Conservation (phyloP, 2,113 vertebrate species). For the Peromyscus polionotus region DNA sequence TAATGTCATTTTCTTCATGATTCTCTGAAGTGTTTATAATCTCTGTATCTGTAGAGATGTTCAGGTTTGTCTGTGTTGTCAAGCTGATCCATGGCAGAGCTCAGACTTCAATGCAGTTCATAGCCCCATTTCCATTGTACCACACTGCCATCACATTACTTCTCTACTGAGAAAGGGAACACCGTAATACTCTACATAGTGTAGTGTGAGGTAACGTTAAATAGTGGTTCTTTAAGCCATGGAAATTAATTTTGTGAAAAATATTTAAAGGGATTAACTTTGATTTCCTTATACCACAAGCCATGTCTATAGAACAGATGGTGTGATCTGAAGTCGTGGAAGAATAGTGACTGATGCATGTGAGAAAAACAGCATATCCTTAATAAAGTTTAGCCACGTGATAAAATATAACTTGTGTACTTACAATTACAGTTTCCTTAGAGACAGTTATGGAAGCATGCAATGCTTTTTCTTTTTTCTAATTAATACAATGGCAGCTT, state of each 20-base stretch:
- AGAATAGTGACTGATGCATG: background rate
- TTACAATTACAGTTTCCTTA: background rate
- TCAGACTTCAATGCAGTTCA: background rate
- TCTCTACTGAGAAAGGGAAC: background rate
- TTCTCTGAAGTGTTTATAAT: background rate
- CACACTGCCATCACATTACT: background rate
- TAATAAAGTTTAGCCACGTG: background rate
- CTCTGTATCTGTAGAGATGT: background rate
- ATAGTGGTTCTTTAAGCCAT: slow-evolving; percentile 2
- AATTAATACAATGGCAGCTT: background rate
- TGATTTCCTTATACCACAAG: background rate
- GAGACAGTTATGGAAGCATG: background rate
- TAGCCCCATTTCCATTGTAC: background rate
- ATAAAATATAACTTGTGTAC: background rate
- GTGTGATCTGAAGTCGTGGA: slow-evolving; percentile 22
- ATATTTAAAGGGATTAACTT: slow-evolving; percentile 1
- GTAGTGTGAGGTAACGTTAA: slow-evolving; percentile 19
- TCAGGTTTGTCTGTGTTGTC: background rate
- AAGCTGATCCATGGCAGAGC: background rate
- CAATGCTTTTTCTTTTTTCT: background rate
- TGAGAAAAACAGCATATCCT: background rate
- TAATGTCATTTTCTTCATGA: background rate
- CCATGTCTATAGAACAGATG: background rate
- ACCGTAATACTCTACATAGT: background rate
- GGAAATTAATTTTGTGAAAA: slow-evolving; percentile 19